phyloP scores from a whole-genome alignment of 1,140 invertebrate genomes.

The Drosophila elegans region DNA sequence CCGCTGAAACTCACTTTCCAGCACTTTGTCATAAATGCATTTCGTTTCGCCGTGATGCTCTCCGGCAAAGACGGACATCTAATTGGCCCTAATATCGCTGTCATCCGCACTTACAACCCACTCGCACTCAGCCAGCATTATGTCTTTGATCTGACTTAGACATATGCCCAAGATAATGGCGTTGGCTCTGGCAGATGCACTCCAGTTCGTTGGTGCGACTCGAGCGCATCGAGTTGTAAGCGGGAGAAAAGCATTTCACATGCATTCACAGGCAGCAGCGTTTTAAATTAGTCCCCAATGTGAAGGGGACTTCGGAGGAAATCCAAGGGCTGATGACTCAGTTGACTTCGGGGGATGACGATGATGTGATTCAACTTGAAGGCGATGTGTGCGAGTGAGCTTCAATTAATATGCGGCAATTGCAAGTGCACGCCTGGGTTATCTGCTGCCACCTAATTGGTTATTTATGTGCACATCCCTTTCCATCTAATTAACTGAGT shows the following conservation, averaged over 20 bases:
- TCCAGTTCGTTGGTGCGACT: slow-evolving; percentile 25
- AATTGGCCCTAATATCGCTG: slow-evolving; percentile 54
- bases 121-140: slow-evolving; percentile 24
- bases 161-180: slow-evolving; percentile 52
- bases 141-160: slow-evolving; percentile 62
- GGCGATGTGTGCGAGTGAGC: slow-evolving; percentile 40
- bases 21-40: slow-evolving; percentile 16
- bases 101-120: slow-evolving; percentile 24
- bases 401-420: slow-evolving; percentile 68
- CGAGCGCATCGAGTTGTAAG: slow-evolving; percentile 36
- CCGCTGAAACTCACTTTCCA: neutral
- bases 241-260: slow-evolving; percentile 46
- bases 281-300: slow-evolving; percentile 52
- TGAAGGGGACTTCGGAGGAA: slow-evolving; percentile 16
- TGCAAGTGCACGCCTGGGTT: slow-evolving; percentile 33
- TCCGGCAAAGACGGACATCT: slow-evolving; percentile 7
- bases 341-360: slow-evolving; percentile 13
- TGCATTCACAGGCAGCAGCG: slow-evolving; percentile 58
- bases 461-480: slow-evolving; percentile 33
- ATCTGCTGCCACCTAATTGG: slow-evolving; percentile 15
- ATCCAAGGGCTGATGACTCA: slow-evolving; percentile 27
- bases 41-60: slow-evolving; percentile 13
- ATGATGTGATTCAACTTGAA: neutral
- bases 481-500: slow-evolving; percentile 63
- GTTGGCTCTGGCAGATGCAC: slow-evolving; percentile 19